Conservation (phyloP, 1,140 invertebrate genomes). For the Orchestia grillus region DNA sequence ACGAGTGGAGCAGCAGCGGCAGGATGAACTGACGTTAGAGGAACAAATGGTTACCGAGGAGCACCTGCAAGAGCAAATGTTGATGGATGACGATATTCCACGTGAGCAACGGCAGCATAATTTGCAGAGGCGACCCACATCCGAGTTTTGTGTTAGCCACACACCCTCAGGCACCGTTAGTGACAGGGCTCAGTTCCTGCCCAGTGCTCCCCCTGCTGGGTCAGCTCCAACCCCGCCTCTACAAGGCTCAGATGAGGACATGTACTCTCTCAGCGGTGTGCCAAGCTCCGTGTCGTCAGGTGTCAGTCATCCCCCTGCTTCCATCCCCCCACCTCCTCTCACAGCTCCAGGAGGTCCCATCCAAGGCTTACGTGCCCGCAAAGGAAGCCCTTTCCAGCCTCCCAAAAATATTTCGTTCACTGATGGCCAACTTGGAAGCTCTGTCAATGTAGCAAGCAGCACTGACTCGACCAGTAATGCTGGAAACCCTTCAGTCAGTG, state of each 20-base stretch:
- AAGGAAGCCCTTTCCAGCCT: slow-evolving; percentile 35
- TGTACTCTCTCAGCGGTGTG: not conserved
- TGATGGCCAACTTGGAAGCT: not conserved
- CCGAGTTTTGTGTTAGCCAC: not conserved
- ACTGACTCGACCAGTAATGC: not conserved
- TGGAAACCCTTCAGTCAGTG: not conserved
- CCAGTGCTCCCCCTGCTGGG: not conserved
- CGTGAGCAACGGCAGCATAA: not conserved
- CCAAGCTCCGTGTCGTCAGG: not conserved
- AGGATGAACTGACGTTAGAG: not conserved
- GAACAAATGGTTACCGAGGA: not conserved
- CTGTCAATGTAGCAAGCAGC: not conserved
- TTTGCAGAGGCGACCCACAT: not conserved
- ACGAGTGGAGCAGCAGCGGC: not conserved
- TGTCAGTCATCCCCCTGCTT: not conserved
- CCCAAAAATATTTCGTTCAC: not conserved
- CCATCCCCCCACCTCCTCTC: not conserved
- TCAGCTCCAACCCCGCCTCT: not conserved
- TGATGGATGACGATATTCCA: too few relatives aligned
- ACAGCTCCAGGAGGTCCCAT: not conserved
- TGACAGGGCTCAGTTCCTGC: not conserved
- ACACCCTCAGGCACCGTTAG: not conserved
- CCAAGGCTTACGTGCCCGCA: slow-evolving; percentile 8
- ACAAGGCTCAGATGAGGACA: not conserved
- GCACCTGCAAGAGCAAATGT: too few relatives aligned